These are phyloP conservation scores for Diloba caeruleocephala DNA, from an alignment of 2,888 invertebrate genomes.

Conservation along the genomic window DNA sequence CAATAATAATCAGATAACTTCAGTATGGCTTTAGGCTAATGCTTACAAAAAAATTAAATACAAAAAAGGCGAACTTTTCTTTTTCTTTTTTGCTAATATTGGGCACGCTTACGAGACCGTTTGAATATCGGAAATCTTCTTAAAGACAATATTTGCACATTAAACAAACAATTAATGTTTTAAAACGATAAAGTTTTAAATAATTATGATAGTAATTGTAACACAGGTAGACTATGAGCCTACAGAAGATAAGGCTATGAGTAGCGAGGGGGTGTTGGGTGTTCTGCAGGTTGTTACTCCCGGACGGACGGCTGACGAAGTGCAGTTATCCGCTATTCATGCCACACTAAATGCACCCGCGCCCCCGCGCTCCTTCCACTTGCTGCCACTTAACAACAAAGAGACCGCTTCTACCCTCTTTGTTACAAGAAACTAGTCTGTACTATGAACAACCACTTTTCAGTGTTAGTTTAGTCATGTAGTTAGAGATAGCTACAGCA, in stretches of 20 bases:
- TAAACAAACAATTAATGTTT: conserved; percentile 7
- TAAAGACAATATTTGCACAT: conserved; percentile 16
- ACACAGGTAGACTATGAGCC: conserved; percentile 65
- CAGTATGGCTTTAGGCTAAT: conserved; percentile 17
- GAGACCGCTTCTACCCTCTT: conserved; percentile 86
- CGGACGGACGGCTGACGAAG: conserved; percentile 85
- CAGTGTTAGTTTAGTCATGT: conserved; percentile 72
- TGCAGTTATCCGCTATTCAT: conserved; percentile 87
- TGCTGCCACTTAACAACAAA: conserved; percentile 86
- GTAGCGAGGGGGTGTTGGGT: conserved; percentile 65
- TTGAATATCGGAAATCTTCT: conserved; percentile 18
- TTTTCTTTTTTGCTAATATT: conserved; percentile 16
- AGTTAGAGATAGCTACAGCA: conserved; percentile 69
- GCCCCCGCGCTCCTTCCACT: conserved; percentile 67
- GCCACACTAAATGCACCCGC: conserved; percentile 78
- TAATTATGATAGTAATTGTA: conserved; percentile 43
- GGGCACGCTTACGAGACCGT: conserved; percentile 13
- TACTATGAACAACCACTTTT: conserved; percentile 78
- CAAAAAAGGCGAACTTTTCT: too few relatives aligned
- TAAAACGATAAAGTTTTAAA: conserved; percentile 21
- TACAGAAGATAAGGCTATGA: conserved; percentile 64
- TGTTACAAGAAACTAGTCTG: conserved; percentile 86
- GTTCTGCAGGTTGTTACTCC: conserved; percentile 83
- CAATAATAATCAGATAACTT: conserved; percentile 27
- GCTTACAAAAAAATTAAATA: conserved; percentile 5